Evolutionary conservation across 2,888 invertebrate genomes (phyloP).

Genomic region (Cosmia trapezina): DNA sequence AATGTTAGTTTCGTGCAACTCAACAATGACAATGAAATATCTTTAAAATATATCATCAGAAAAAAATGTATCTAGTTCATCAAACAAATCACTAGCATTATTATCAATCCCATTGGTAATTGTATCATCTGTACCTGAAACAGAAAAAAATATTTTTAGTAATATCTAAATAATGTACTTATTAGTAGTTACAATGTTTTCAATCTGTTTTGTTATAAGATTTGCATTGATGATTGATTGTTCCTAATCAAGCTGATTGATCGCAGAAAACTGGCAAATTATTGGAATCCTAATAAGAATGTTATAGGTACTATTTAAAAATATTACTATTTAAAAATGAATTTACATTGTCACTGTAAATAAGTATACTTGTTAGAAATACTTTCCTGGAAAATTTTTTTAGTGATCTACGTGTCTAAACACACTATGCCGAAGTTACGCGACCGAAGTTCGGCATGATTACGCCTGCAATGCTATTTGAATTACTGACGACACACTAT

Average conservation of each 20-base stretch:
- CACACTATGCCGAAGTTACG: too few relatives aligned
- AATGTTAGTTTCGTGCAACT: too few relatives aligned
- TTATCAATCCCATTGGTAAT: constrained; percentile 58
- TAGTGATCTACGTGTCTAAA: too few relatives aligned
- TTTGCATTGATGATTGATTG: not conserved
- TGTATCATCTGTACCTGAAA: constrained; percentile 75
- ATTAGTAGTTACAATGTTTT: not conserved
- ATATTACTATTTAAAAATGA: not conserved
- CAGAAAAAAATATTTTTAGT: constrained; percentile 20
- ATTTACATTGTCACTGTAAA: not conserved
- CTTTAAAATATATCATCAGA: constrained; percentile 82
- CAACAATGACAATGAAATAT: not conserved
- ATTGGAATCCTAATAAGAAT: not conserved
- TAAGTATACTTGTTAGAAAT: not conserved
- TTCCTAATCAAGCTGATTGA: not conserved
- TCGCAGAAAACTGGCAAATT: not conserved
- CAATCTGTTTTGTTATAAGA: not conserved
- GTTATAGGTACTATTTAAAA: not conserved
- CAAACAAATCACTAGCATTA: constrained; percentile 74
- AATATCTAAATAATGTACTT: not conserved
- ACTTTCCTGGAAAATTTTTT: not conserved
- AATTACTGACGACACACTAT: too few relatives aligned
- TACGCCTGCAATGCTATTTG: too few relatives aligned
- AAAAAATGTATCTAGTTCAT: constrained; percentile 83
- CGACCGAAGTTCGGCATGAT: too few relatives aligned